Conservation (phyloP, 1,140 invertebrate species). For the Drosophila tristis region DNA sequence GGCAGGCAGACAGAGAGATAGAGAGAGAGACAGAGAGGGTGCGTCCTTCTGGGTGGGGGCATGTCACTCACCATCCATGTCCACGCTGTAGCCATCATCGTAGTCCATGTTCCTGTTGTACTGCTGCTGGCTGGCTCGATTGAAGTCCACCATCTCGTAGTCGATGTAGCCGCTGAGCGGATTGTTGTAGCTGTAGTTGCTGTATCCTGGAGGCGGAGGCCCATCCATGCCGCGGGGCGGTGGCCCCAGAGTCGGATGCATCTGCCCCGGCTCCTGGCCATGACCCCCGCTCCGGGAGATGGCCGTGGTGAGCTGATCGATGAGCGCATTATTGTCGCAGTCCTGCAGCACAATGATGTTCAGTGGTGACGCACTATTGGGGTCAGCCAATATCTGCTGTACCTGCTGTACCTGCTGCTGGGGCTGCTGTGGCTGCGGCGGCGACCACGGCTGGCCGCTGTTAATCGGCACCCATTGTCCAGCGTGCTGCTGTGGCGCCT, state of each 20-base stretch:
- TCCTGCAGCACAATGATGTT: constrained; percentile 65
- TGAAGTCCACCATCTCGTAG: constrained; percentile 7
- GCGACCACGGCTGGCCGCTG: neutral
- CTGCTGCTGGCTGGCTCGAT: neutral
- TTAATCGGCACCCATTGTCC: neutral
- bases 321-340: constrained; percentile 28
- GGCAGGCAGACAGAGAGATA: too few relatives aligned
- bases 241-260: neutral
- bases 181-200: too few relatives aligned
- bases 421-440: neutral
- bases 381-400: neutral
- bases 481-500: neutral
- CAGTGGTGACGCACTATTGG: neutral
- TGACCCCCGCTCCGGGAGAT: neutral
- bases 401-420: neutral
- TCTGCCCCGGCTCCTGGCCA: neutral
- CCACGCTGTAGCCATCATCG: constrained; percentile 6
- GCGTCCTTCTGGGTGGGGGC: neutral
- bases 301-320: constrained; percentile 46
- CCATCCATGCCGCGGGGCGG: neutral
- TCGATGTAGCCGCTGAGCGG: neutral
- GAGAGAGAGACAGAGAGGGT: too few relatives aligned
- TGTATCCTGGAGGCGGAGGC: neutral
- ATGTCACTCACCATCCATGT: neutral
- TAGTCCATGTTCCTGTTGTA: neutral